Evolutionary conservation across 2,113 vertebrate species (phyloP), one percentile per base, ranked within the genome.

Genomic region (Heteronetta atricapilla): DNA sequence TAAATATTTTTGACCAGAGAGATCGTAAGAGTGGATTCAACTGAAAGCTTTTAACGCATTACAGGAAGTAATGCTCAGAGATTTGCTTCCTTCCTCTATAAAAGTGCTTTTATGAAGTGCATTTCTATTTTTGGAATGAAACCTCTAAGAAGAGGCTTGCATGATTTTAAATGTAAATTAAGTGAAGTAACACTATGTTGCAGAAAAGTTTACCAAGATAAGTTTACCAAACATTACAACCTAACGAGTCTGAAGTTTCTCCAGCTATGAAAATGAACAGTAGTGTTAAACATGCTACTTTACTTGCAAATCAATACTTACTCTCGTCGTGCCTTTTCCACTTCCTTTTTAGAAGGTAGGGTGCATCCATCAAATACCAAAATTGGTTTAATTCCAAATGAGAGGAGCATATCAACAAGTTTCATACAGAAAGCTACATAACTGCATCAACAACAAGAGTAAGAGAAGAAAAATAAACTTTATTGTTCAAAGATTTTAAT

Each of bases 361-460:
- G 99, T 99, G 75, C 99, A 98, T 86, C 99, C 99, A 95, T 99
- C 99, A 96, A 99, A 99, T 69, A 99, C 98, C 87, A 99, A 98
- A 91, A 99, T 93, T 31, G 99, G 99, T 95, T 98, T 99, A 90
- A 99, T 97, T 10, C 98, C 98, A 82, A 99, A 98, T 46, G 97
- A 98, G 42, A 99, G 95, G 11, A 99, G 97, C 99, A 99, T 99
- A 68, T 99, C 98, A 95, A 99, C 99, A 95, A 99, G 98, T 96
- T 99, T 99, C 99, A 99, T 99, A 95, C 99, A 99, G 98, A 98
- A 99, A 82, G 74, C 94, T 44, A 99, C 99, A 81, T 99, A 99
- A 96, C 99, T 99, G 89, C 15, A 84, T 64, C 23, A 90, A 86
- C 25, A 95, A 64, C 1, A 90, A 64, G 86, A 90, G 7, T 6